Conservation (phyloP, 2,113 vertebrate genomes). For the Halichoeres trimaculatus region DNA sequence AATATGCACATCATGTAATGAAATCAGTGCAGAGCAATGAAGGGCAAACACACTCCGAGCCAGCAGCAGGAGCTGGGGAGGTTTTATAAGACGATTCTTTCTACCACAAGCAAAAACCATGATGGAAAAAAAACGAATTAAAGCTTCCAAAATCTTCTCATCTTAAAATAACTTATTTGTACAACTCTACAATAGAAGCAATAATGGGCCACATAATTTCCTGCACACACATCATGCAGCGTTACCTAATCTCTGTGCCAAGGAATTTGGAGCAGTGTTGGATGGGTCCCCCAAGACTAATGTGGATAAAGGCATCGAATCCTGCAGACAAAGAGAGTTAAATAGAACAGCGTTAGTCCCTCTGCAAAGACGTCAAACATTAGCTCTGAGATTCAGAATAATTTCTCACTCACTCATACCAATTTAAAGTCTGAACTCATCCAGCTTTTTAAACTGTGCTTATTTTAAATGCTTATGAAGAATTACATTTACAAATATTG, state of each 20-base stretch:
- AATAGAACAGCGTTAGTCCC: neutral
- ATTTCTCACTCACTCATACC: neutral
- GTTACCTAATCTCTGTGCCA: constrained; percentile 92
- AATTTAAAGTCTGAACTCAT: too few relatives aligned
- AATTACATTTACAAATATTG: too few relatives aligned
- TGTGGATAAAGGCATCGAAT: constrained; percentile 88
- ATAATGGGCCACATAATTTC: neutral
- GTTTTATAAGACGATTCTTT: neutral
- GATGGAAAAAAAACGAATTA: neutral
- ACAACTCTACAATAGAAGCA: constrained; percentile 1
- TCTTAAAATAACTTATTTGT: neutral
- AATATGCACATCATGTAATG: neutral
- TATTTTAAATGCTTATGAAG: too few relatives aligned
- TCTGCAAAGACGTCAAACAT: neutral
- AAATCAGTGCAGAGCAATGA: too few relatives aligned
- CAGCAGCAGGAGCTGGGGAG: too few relatives aligned
- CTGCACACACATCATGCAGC: neutral
- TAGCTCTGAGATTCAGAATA: neutral
- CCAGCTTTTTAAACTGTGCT: neutral
- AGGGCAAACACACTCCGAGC: too few relatives aligned
- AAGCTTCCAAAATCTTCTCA: neutral
- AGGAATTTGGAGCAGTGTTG: constrained; percentile 85
- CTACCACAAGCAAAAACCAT: neutral
- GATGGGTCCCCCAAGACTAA: constrained; percentile 91
- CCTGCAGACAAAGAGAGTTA: constrained; percentile 79